These are phyloP conservation scores for Pseudomyrmex dendroicus DNA, from an alignment of 1,140 invertebrate genomes.

Conservation along the genomic window DNA sequence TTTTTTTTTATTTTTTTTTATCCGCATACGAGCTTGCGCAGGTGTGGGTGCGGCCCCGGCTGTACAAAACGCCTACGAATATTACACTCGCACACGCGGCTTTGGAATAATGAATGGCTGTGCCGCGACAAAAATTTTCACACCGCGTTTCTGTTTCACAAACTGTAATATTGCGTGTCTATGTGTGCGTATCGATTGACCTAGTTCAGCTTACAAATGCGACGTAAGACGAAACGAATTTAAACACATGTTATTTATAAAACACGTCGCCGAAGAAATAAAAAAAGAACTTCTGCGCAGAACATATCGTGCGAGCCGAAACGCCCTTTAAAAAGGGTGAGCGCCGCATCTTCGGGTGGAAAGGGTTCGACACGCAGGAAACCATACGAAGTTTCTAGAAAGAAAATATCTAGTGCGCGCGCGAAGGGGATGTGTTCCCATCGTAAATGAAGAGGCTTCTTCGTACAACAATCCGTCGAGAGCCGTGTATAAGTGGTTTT, in stretches of 20 bases:
- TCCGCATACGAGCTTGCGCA: constrained; percentile 29
- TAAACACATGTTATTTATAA: too few relatives aligned
- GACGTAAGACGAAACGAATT: too few relatives aligned
- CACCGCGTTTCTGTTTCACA: constrained; percentile 18
- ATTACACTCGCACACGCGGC: background rate
- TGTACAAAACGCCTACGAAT: constrained; percentile 45
- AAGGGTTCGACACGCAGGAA: constrained; percentile 62
- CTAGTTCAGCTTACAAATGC: too few relatives aligned
- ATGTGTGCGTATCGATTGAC: background rate
- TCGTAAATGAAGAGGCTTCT: constrained; percentile 66
- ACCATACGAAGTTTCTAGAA: constrained; percentile 62
- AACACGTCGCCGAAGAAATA: too few relatives aligned
- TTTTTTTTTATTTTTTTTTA: constrained; percentile 49
- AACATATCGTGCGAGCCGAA: constrained; percentile 22
- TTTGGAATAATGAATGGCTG: constrained; percentile 7
- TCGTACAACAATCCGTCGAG: constrained; percentile 52
- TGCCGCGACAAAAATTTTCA: background rate
- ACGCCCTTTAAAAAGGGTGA: constrained; percentile 22
- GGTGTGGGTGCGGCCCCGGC: constrained; percentile 34
- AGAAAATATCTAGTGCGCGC: constrained; percentile 69
- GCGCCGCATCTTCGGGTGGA: constrained; percentile 19
- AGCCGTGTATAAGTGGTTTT: too few relatives aligned
- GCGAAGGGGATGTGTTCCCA: constrained; percentile 51
- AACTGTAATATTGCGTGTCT: background rate
- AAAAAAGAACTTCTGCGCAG: background rate